Percentiles rank a stretch among this genome's conserved stretches.
Conservation (phyloP, 1,140 invertebrate species). For the Trichomalopsis sarcophagae region DNA sequence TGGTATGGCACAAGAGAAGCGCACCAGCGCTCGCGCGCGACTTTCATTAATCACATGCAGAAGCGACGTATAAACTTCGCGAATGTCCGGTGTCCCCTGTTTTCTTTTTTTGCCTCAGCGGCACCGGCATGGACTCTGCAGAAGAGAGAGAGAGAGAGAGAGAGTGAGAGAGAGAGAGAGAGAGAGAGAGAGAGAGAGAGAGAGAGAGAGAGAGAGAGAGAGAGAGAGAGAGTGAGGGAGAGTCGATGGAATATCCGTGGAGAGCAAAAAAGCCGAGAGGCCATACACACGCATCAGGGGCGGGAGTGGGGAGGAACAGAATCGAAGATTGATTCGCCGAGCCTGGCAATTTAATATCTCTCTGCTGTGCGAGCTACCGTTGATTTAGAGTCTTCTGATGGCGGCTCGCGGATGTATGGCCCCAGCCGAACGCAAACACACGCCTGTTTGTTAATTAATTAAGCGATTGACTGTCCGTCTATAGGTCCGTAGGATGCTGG, state of each 20-base stretch:
- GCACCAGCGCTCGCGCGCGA: slow-evolving; percentile 41
- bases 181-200: neutral
- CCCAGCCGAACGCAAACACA: neutral
- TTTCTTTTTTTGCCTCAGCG: neutral
- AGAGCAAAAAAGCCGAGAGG: neutral
- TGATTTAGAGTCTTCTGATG: neutral
- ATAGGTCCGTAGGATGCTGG: neutral
- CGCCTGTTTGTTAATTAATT: slow-evolving; percentile 14
- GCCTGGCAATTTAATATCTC: neutral
- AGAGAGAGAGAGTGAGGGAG: no score
- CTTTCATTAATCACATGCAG: slow-evolving; percentile 55
- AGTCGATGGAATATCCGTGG: neutral
- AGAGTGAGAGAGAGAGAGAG: no score
- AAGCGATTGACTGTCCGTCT: neutral
- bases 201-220: neutral
- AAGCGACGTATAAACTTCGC: neutral
- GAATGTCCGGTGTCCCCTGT: neutral
- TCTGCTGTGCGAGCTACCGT: neutral
- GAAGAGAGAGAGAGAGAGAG: neutral
- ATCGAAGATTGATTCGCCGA: neutral
- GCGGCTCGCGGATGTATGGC: neutral
- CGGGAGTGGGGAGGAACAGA: neutral
- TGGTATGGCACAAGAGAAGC: neutral
- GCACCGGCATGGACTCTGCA: neutral
- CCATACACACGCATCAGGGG: neutral